Evolutionary conservation across 2,113 vertebrate genomes (phyloP).

Genomic region (Carollia perspicillata): DNA sequence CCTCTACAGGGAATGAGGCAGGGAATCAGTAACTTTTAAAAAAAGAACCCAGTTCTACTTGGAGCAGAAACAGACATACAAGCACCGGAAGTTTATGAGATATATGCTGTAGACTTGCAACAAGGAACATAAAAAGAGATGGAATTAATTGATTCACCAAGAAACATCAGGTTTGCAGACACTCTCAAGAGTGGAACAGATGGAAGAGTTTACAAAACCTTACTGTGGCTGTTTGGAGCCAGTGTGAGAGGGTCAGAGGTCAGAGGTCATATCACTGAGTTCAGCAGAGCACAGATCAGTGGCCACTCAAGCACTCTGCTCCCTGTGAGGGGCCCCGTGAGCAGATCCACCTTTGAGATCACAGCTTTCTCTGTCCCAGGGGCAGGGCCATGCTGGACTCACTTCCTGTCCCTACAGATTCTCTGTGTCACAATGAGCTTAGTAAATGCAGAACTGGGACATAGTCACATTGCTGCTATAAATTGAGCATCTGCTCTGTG

Average conservation of each 20-base stretch:
- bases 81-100: background rate
- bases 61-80: background rate
- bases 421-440: no score
- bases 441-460: background rate
- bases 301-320: background rate
- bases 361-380: no score
- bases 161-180: background rate
- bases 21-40: background rate
- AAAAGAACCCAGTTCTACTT: background rate
- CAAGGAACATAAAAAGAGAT: background rate
- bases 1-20: background rate
- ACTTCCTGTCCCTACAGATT: no score
- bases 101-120: background rate
- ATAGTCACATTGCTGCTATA: background rate
- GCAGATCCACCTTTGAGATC: background rate
- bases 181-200: background rate
- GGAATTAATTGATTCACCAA: background rate
- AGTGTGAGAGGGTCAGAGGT: background rate
- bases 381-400: no score
- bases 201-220: background rate
- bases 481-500: background rate
- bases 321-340: fast-evolving
- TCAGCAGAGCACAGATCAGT: background rate
- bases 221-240: background rate
- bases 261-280: background rate